Evolutionary conservation across 2,888 invertebrate species (phyloP).

Genomic region (Caenorhabditis imperialis): DNA sequence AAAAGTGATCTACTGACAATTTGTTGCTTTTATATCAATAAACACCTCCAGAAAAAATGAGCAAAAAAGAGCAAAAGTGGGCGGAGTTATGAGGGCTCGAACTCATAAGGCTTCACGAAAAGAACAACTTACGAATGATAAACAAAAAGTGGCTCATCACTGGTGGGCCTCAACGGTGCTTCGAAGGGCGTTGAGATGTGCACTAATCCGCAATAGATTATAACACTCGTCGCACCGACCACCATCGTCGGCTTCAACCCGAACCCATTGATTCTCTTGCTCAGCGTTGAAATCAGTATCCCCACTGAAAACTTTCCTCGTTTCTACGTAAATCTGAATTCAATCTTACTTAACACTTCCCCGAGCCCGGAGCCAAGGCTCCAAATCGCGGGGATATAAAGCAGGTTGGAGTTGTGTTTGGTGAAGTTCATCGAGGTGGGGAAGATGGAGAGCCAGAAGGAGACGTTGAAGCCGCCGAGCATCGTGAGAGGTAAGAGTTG

Average conservation of each 20-base stretch:
- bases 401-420: constrained; percentile 34
- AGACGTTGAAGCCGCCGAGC: constrained; percentile 39
- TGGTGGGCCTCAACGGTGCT: constrained; percentile 53
- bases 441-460: constrained; percentile 61
- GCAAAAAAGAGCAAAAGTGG: too few relatives aligned
- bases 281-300: constrained; percentile 48
- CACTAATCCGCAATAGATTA: constrained; percentile 22
- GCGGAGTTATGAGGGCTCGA: too few relatives aligned
- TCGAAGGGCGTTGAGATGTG: constrained; percentile 54
- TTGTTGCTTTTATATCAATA: too few relatives aligned
- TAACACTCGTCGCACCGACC: constrained; percentile 28
- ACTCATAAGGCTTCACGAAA: too few relatives aligned
- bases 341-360: constrained; percentile 56
- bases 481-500: constrained; percentile 19
- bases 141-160: constrained; percentile 36
- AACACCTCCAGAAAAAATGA: too few relatives aligned
- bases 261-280: constrained; percentile 54
- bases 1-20: too few relatives aligned
- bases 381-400: constrained; percentile 59
- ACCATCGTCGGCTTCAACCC: constrained; percentile 60
- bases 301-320: constrained; percentile 51
- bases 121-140: constrained; percentile 46
- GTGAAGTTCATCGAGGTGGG: constrained; percentile 63
- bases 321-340: not conserved
- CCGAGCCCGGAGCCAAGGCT: constrained; percentile 56